phyloP scores from a whole-genome alignment of 2,113 vertebrate species.

The Scopus umbretta region DNA sequence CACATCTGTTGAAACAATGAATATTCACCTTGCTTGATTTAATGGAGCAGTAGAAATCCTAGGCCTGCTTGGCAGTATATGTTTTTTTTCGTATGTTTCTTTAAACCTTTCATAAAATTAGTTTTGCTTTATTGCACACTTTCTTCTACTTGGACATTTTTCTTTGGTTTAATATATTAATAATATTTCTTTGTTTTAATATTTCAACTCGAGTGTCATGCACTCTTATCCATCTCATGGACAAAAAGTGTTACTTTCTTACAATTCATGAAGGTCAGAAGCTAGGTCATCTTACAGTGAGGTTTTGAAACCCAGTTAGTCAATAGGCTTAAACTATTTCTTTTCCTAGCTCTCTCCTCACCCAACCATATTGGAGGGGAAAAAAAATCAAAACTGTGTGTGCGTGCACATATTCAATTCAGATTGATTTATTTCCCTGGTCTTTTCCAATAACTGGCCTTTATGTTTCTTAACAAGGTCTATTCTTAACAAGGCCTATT shows the following conservation, averaged over 20 bases:
- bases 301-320: not conserved
- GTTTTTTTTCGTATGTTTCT: not conserved
- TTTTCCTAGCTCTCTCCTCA: not conserved
- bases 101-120: not conserved
- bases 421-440: not conserved
- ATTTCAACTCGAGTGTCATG: not conserved
- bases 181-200: not conserved
- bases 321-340: not conserved
- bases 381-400: not conserved
- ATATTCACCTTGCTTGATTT: not conserved
- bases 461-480: not conserved
- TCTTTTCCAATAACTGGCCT: not conserved
- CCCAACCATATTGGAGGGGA: not conserved
- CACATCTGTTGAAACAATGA: not conserved
- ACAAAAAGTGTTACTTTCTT: not conserved
- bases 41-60: not conserved
- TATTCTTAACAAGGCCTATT: not conserved
- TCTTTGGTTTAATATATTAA: not conserved
- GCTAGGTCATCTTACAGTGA: not conserved
- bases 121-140: not conserved
- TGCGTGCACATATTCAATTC: not conserved
- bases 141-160: not conserved
- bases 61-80: not conserved
- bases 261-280: not conserved
- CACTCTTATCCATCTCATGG: not conserved